A percentile compares a stretch with the other conserved stretches of the same genome.
These are phyloP conservation scores for Drosophila ananassae DNA, from an alignment of 1,140 invertebrate species.

Conservation along the genomic window DNA sequence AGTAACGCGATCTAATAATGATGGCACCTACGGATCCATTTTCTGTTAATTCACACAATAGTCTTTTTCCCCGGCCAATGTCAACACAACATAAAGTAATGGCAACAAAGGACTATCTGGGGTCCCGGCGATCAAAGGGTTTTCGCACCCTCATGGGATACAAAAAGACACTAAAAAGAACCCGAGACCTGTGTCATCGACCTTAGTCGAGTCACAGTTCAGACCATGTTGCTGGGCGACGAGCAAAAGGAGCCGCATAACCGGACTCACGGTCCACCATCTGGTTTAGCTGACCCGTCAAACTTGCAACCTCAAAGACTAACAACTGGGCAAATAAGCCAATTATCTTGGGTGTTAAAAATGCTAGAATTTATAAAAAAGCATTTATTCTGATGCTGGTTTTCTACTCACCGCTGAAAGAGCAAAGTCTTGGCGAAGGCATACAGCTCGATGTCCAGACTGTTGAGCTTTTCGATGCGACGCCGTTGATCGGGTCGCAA, in stretches of 20 bases:
- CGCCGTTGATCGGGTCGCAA: conserved; percentile 90
- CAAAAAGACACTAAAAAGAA: conserved; percentile 28
- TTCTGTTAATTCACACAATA: conserved; percentile 12
- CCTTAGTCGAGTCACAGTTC: conserved; percentile 25
- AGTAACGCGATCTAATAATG: conserved; percentile 42
- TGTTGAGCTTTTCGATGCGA: conserved; percentile 92
- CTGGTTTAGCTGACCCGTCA: conserved; percentile 54
- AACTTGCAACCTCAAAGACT: conserved; percentile 40
- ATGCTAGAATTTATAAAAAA: not conserved
- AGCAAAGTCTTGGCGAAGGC: conserved; percentile 96
- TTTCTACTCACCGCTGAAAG: conserved; percentile 86
- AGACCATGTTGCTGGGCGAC: not conserved
- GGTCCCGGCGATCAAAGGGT: conserved; percentile 43
- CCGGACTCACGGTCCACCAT: conserved; percentile 16
- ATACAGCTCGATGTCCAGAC: conserved; percentile 96
- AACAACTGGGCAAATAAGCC: conserved; percentile 34
- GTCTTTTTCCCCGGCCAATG: conserved; percentile 24
- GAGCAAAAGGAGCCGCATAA: conserved; percentile 11
- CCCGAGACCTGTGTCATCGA: conserved; percentile 60
- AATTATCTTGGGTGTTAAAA: conserved; percentile 37
- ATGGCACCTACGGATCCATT: conserved; percentile 39
- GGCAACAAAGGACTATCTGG: conserved; percentile 41
- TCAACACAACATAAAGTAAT: conserved; percentile 51
- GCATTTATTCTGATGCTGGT: not conserved
- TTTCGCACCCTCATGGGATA: conserved; percentile 50